Evolutionary conservation across 1,140 invertebrate genomes (phyloP), one percentile per base, ranked within the genome.

Genomic region (Pogonomyrmex barbatus): DNA sequence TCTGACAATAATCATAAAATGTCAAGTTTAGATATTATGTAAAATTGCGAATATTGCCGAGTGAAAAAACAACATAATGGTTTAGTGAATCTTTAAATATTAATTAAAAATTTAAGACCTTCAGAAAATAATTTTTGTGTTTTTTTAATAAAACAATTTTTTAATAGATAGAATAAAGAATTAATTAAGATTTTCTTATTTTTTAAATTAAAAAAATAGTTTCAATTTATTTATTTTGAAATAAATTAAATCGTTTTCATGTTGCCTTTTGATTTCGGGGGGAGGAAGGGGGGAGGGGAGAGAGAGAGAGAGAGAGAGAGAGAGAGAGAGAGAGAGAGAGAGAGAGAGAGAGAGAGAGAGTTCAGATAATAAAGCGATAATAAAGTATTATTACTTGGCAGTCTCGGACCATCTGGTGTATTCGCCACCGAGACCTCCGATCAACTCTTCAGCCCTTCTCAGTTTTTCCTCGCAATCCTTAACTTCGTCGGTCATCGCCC

Each of bases 401-500:
- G 97, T 97, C 39, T 96, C 95, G 2, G 96, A 97, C 98, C 98
- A 99, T 81, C 97, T 96, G 33, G 96, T 96, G 92, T 98, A 97
- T 93, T 99, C 97, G 78, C 98, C 97, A 8, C 98, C 98, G 17
- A 99, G 94, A 0, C 98, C 98, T 3, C 97, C 97, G 70, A 99
- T 98, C 62, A 99, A 95, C 94, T 99, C 98, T 93, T 99, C 97
- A 0, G 99, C 99, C 88, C 99, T 95, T 85, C 97, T 97, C 45
- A 99, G 94, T 94, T 99, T 99, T 90, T 97, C 97, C 60, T 97
- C 97, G 92, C 98, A 99, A 6, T 97, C 95, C 89, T 97, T 96
- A 24, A 99, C 98, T 92, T 99, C 98, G 52, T 97, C 96, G 85
- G 97, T 97, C 86, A 98, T 95, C 54, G 96, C 96, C 88, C 97